Conservation (phyloP, 2,113 vertebrate species). For the Aleadryas rufinucha region DNA sequence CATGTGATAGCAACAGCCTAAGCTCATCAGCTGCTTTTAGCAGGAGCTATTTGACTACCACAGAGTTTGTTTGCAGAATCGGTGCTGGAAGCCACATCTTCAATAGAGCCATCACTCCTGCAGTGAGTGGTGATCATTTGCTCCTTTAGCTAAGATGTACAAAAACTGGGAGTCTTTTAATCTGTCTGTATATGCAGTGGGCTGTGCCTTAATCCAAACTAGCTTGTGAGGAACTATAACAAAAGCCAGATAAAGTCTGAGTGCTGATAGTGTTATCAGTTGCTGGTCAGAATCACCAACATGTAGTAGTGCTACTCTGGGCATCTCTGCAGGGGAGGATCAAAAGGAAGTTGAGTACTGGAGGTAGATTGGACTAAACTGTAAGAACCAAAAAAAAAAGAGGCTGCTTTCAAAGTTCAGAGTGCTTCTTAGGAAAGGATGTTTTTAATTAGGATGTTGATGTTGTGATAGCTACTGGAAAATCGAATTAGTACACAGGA, state of each 20-base stretch:
- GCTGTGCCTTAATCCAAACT: background rate
- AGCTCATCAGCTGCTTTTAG: background rate
- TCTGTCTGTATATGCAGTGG: background rate
- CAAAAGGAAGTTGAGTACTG: background rate
- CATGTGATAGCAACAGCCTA: background rate
- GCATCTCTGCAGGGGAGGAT: background rate
- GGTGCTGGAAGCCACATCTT: background rate
- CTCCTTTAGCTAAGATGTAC: background rate
- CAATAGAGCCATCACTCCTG: background rate
- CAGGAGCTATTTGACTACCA: background rate
- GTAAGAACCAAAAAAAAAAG: background rate
- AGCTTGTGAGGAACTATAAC: background rate
- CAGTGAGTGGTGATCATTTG: background rate
- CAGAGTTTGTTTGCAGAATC: background rate
- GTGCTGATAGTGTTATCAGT: background rate
- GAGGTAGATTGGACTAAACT: background rate
- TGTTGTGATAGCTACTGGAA: slow-evolving; percentile 2
- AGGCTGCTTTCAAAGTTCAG: background rate
- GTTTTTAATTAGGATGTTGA: background rate
- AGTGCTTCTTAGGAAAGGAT: background rate
- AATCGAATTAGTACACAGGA: background rate
- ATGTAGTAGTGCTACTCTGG: background rate
- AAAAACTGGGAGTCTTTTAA: background rate
- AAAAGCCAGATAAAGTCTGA: background rate
- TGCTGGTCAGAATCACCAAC: background rate